These are phyloP conservation scores for Ceratina japonica DNA, from an alignment of 1,140 invertebrate genomes.

Conservation along the genomic window DNA sequence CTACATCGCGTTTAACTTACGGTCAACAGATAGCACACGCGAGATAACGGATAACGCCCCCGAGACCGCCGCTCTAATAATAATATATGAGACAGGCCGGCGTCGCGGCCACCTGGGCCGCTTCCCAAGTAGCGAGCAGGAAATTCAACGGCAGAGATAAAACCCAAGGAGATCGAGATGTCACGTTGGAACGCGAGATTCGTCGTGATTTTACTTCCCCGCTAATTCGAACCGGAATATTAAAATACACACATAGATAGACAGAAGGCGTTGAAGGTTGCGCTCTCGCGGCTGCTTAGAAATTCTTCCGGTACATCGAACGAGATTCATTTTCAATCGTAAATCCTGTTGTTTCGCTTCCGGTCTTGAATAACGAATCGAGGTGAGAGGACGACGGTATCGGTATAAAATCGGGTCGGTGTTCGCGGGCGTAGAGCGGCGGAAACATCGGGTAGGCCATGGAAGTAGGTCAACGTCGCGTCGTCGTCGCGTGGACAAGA, in stretches of 20 bases:
- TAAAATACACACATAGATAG: too few species aligned
- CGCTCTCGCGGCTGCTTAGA: too few species aligned
- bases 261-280: too few species aligned
- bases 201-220: slow-evolving; percentile 30
- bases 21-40: slow-evolving; percentile 27
- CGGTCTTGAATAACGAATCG: too few species aligned
- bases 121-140: slow-evolving; percentile 28
- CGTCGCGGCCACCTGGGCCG: slow-evolving; percentile 20
- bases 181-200: slow-evolving; percentile 47
- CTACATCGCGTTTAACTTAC: slow-evolving; percentile 22
- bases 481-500: slow-evolving; percentile 68
- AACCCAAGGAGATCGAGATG: slow-evolving; percentile 52
- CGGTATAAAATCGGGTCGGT: slow-evolving; percentile 38
- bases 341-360: too few species aligned
- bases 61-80: slow-evolving; percentile 40
- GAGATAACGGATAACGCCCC: slow-evolving; percentile 57
- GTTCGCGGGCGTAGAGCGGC: slow-evolving; percentile 20
- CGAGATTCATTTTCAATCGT: too few species aligned
- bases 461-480: slow-evolving; percentile 75
- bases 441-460: slow-evolving; percentile 61
- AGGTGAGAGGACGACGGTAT: background rate
- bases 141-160: slow-evolving; percentile 36
- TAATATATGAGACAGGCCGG: slow-evolving; percentile 19
- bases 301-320: too few species aligned
- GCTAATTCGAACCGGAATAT: background rate